These are phyloP conservation scores for Capromys pilorides DNA, from an alignment of 2,797 vertebrate genomes.

Conservation along the genomic window DNA sequence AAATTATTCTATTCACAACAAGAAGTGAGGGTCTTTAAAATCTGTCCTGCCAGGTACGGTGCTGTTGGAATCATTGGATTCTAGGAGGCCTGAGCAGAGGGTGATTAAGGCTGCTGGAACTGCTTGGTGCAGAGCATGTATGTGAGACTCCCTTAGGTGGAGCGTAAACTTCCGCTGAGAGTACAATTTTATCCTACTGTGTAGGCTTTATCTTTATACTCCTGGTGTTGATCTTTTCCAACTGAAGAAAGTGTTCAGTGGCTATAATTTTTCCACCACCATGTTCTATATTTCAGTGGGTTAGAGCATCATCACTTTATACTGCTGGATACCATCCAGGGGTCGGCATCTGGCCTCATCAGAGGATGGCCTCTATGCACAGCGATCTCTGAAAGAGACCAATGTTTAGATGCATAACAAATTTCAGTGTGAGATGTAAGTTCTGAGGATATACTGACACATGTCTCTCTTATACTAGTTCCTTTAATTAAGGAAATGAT, in stretches of 20 bases:
- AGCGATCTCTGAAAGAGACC: background rate
- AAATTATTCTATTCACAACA: slow-evolving; percentile 69
- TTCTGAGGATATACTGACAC: background rate
- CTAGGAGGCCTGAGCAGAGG: background rate
- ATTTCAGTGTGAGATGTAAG: background rate
- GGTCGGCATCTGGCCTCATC: background rate
- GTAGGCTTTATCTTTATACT: background rate
- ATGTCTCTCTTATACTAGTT: background rate
- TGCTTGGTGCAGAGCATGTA: background rate
- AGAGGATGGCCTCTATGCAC: background rate
- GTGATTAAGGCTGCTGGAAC: accelerated
- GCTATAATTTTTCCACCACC: background rate
- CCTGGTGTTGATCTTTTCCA: background rate
- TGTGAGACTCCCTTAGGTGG: background rate
- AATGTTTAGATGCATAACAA: background rate
- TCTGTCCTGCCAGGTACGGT: slow-evolving; percentile 30
- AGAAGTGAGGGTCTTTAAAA: slow-evolving; percentile 69
- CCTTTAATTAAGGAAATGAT: background rate
- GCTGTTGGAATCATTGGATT: slow-evolving; percentile 30
- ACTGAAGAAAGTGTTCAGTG: background rate
- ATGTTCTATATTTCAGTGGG: background rate
- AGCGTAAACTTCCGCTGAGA: background rate
- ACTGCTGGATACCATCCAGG: background rate
- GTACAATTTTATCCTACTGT: background rate
- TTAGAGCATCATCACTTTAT: background rate